phyloP scores from a whole-genome alignment of 2,113 vertebrate species.

The Prinia subflava region DNA sequence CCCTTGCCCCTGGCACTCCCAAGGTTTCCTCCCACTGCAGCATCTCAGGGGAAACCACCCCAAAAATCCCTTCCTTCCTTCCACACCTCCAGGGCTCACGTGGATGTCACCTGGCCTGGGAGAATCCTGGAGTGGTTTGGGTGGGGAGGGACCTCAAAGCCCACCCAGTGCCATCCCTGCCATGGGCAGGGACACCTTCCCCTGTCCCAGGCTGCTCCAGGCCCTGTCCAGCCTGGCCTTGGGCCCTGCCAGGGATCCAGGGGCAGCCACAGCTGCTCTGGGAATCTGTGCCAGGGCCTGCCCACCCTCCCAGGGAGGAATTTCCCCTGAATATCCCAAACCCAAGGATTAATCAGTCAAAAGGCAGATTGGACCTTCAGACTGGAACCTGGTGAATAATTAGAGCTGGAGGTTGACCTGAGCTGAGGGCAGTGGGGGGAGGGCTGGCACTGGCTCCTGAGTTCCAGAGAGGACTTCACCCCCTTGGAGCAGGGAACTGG shows the following conservation, averaged over 20 bases:
- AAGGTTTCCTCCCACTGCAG: not conserved
- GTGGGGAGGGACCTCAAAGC: accelerated
- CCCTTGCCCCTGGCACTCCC: accelerated
- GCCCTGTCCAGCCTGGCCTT: accelerated
- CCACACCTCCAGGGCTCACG: accelerated
- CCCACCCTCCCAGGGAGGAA: accelerated
- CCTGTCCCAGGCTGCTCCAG: accelerated
- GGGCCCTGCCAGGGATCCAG: not conserved
- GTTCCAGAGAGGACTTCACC: not conserved
- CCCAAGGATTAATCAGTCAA: not conserved
- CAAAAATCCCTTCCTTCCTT: not conserved
- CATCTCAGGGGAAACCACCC: not conserved
- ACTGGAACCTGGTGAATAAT: not conserved
- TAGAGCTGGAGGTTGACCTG: not conserved
- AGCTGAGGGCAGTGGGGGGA: not conserved
- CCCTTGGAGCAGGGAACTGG: not conserved
- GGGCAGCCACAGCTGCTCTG: not conserved
- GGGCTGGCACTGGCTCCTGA: not conserved
- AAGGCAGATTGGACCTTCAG: not conserved
- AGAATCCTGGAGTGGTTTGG: not conserved
- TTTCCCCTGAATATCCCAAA: not conserved
- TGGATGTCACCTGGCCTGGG: not conserved
- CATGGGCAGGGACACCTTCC: not conserved
- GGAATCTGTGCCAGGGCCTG: not conserved
- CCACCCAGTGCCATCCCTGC: accelerated